A percentile compares a stretch with the other conserved stretches of the same genome.
Conservation (phyloP, 1,140 invertebrate species). For the Musca domestica region DNA sequence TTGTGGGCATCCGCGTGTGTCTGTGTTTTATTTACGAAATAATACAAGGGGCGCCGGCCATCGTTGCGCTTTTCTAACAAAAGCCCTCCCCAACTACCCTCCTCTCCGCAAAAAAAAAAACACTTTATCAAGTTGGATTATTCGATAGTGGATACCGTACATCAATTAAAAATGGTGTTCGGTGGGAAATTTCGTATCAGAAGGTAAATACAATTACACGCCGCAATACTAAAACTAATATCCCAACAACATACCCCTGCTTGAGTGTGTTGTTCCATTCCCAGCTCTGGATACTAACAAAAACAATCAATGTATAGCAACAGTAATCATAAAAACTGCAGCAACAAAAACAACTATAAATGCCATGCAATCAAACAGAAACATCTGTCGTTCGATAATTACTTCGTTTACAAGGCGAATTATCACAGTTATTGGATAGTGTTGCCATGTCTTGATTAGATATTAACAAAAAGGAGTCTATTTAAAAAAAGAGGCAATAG, state of each 20-base stretch:
- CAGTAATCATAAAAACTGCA: neutral
- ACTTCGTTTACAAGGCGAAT: too few species aligned
- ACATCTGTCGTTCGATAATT: neutral
- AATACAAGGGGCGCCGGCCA: too few species aligned
- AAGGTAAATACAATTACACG: constrained; percentile 23
- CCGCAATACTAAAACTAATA: neutral
- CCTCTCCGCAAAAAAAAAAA: too few species aligned
- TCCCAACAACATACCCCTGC: neutral
- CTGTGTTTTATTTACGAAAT: too few species aligned
- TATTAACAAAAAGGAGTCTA: too few species aligned
- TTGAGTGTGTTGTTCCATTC: neutral
- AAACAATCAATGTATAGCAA: neutral
- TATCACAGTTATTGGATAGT: too few species aligned
- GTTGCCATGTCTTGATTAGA: too few species aligned
- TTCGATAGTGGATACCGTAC: constrained; percentile 26
- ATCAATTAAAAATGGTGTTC: constrained; percentile 29
- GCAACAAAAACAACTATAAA: neutral
- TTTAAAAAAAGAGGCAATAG: too few species aligned
- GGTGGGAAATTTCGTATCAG: constrained; percentile 28
- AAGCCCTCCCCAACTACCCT: too few species aligned
- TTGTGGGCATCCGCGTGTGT: too few species aligned
- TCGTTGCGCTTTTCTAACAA: too few species aligned
- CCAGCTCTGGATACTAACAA: neutral
- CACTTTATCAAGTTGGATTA: constrained; percentile 23
- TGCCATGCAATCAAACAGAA: neutral